phyloP scores from a whole-genome alignment of 2,113 vertebrate genomes.

The Passer domesticus region DNA sequence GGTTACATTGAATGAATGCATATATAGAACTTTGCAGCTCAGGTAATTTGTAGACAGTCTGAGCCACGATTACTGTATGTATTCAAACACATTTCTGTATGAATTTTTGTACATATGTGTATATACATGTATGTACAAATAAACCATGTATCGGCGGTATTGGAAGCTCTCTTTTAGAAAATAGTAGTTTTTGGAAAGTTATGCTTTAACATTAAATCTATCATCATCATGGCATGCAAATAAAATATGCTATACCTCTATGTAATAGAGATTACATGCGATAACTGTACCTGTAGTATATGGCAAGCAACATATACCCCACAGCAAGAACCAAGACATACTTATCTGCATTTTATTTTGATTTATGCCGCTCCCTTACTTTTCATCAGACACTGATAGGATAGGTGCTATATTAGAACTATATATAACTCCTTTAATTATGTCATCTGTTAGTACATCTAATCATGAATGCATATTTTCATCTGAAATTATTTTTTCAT shows the following conservation, averaged over 20 bases:
- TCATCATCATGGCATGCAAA: constrained; percentile 38
- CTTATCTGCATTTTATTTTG: constrained; percentile 9
- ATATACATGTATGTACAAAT: neutral
- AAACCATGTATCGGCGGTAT: neutral
- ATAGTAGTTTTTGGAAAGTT: constrained; percentile 17
- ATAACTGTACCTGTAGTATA: neutral
- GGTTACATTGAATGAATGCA: neutral
- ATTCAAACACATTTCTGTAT: neutral
- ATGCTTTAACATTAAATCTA: constrained; percentile 33
- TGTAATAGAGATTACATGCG: neutral
- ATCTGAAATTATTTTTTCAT: constrained; percentile 56
- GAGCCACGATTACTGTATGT: neutral
- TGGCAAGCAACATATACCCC: neutral
- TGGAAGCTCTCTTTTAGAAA: neutral
- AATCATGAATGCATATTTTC: constrained; percentile 53
- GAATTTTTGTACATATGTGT: neutral
- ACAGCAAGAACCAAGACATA: neutral
- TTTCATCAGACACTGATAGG: constrained; percentile 45
- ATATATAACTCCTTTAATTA: constrained; percentile 59
- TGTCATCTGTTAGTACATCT: constrained; percentile 51
- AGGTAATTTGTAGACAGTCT: constrained; percentile 22
- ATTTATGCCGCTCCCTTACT: constrained; percentile 17
- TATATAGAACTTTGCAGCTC: constrained; percentile 45
- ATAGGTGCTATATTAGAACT: constrained; percentile 53
- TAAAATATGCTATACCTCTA: neutral